Evolutionary conservation across 2,888 invertebrate species (phyloP).

Genomic region (Pterobdella sp.): DNA sequence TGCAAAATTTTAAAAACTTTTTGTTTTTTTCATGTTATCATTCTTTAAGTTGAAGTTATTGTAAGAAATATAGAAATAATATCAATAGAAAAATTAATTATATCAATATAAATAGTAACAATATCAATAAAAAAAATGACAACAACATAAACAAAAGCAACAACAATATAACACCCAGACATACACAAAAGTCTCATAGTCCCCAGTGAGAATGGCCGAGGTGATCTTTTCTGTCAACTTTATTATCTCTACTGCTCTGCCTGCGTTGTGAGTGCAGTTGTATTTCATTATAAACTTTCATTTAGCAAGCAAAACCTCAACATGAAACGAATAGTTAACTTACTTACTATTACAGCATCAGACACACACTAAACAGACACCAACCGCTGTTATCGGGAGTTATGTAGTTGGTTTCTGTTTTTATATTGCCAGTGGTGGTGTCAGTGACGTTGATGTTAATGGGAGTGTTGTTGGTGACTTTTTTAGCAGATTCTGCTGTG

Average conservation of each 20-base stretch:
- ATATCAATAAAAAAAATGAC: too few species aligned
- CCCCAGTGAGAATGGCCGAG: constrained; percentile 92
- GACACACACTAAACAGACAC: not conserved
- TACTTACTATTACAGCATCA: not conserved
- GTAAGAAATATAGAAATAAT: too few species aligned
- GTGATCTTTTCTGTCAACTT: constrained; percentile 96
- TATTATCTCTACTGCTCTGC: constrained; percentile 82
- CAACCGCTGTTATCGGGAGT: constrained; percentile 18
- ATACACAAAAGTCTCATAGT: constrained; percentile 95
- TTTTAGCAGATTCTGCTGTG: constrained; percentile 14
- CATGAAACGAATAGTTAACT: not conserved
- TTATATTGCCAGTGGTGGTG: constrained; percentile 4
- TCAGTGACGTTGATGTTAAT: constrained; percentile 3
- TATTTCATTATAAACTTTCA: not conserved
- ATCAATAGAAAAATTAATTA: too few species aligned
- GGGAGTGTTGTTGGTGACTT: constrained; percentile 12
- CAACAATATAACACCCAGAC: constrained; percentile 49
- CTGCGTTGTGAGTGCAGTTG: constrained; percentile 44
- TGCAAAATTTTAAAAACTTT: too few species aligned
- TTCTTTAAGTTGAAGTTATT: too few species aligned
- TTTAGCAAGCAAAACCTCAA: not conserved
- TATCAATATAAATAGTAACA: too few species aligned
- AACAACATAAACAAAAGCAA: too few species aligned
- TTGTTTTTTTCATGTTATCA: too few species aligned
- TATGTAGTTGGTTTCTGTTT: constrained; percentile 26